Evolutionary conservation across 2,113 vertebrate genomes (phyloP).

Genomic region (Semnornis frantzii): DNA sequence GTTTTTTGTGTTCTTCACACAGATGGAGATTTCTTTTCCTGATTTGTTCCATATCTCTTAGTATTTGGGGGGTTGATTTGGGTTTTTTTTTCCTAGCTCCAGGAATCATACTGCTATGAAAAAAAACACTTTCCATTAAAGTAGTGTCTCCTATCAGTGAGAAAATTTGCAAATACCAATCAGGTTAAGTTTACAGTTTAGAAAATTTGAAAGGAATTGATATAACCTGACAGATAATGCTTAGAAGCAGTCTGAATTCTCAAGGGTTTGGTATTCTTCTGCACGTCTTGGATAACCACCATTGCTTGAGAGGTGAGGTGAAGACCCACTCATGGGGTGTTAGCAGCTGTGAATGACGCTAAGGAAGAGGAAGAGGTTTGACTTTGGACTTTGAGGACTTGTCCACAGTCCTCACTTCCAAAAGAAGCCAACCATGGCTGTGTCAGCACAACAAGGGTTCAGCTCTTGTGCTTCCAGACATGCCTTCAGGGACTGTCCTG

Average conservation of each 20-base stretch:
- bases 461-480: neutral
- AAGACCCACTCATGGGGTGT: accelerated
- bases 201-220: neutral
- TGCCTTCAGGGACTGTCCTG: neutral
- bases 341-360: neutral
- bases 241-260: neutral
- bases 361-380: neutral
- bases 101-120: neutral
- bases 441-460: neutral
- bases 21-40: neutral
- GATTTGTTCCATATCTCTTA: neutral
- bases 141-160: neutral
- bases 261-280: neutral
- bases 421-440: neutral
- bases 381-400: neutral
- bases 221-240: neutral
- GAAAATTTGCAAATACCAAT: neutral
- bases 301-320: neutral
- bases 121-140: neutral
- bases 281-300: neutral
- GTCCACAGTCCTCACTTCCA: neutral
- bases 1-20: neutral
- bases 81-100: neutral
- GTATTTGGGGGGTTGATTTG: neutral
- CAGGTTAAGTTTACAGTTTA: neutral